Base-by-base conservation (phyloP, 1,140 invertebrate genomes). In the Zaprionus kolodkinae region DNA sequence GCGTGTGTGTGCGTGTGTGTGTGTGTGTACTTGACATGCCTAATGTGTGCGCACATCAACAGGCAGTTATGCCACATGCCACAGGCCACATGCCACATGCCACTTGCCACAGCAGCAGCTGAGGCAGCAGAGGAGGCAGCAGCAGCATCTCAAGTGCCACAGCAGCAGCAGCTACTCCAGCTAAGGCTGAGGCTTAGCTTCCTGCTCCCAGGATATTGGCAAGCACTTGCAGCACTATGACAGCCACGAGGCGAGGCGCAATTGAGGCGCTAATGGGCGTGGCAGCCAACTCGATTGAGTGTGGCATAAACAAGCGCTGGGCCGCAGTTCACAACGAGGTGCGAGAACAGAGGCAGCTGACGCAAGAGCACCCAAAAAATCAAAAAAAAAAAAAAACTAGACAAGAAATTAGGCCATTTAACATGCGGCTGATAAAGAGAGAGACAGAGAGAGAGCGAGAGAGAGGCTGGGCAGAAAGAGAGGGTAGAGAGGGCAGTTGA, bases 371-470 rank as follows among this genome's bases (percentile, higher is more conserved):
- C 52, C 40, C 2, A 33, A 45, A 21, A 21, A 21, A 21, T 13
- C 2, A 33, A 45, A 21, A 21, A 21, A 21, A 21, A 21, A 21
- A 21, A 21, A 1, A 21, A 70, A 70, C 62, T 71, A 60, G 68
- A 36, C 72, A 52, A 62, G 65, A 86, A 87, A 84, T 87, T 88
- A 87, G 84, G 84, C 80, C 84, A 84, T 89, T 88, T 87, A 80
- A 78, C 84, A 88, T 71, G 78, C 59, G 55, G 52, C 40, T 77
- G 80, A 67, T 74, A 88, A 79, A 70, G 81, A n/a, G 2, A 45
- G 40, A 45, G 72, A 57, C 17, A 4, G 13, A 15, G 11, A 45
- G 21, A 33, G 43, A n/a, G 6, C 7, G 33, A 27, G 43, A 1
- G 0, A 48, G 9, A 10, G 12, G n/a, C n/a, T n/a, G n/a, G n/a